Base-by-base conservation (phyloP, 1,140 invertebrate genomes). In the Cheumatopsyche charites region DNA sequence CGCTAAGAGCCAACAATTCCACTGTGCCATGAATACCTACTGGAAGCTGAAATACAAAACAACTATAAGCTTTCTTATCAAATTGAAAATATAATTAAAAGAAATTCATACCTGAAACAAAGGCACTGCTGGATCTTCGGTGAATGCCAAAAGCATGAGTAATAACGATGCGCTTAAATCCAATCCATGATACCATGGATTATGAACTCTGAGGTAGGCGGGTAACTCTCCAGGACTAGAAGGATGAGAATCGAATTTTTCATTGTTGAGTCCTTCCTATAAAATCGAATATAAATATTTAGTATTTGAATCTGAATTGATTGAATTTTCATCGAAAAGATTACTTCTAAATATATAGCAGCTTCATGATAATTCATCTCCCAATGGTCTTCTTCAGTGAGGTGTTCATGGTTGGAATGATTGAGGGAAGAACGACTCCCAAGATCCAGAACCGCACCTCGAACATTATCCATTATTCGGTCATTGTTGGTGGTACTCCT, bases 291-390 rank as follows among this genome's bases (percentile, higher is more conserved):
- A 21, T 9, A 36, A 3, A 36, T 9, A 3, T 3, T 36, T 3
- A n/a, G n/a, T n/a, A n/a, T n/a, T n/a, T n/a, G n/a, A n/a, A n/a
- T 41, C 9, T 3, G 26, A 3, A n/a, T 13, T 6, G 4, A 47
- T n/a, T 47, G 45, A 47, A 47, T 62, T 42, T 67, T 67, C 41
- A 42, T 62, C n/a, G 2, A 47, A 58, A 21, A 21, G 77, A 67
- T 78, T 81, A 91, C 91, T 84, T 94, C 91, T 77, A 94, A 85
- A 82, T 91, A 94, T 78, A 95, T 95, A 62, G 93, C 90, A 49
- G 93, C 93, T 80, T 96, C 94, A 78, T 94, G 91, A 82, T 95
- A 96, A 82, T 95, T 95, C 88, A 94, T 92, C 79, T 93, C 90
- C 93, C 93, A 95, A 75, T 90, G 88, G 77, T 87, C 83, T 23